Percentiles rank a stretch among this genome's conserved stretches.
phyloP scores from a whole-genome alignment of 2,888 invertebrate genomes.

The Lochmaea crataegi region DNA sequence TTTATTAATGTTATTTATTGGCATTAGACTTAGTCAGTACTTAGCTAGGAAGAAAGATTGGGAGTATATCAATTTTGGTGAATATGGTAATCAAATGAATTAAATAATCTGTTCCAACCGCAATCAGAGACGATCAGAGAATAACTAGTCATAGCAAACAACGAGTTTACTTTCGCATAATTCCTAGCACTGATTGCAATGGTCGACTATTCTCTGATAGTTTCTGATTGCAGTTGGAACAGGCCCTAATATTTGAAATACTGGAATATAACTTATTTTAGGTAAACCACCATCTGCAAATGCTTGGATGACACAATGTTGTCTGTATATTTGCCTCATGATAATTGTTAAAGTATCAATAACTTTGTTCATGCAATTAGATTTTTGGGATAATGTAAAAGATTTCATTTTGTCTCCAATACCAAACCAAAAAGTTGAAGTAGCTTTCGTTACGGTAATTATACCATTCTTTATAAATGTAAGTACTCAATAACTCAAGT shows the following conservation, averaged over 20 bases:
- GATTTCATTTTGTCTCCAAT: slow-evolving; percentile 79
- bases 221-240: too few relatives aligned
- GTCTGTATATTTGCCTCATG: slow-evolving; percentile 76
- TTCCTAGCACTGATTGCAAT: too few relatives aligned
- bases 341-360: slow-evolving; percentile 76
- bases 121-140: too few relatives aligned
- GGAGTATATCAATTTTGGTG: slow-evolving; percentile 82
- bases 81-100: slow-evolving; percentile 73
- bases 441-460: slow-evolving; percentile 83
- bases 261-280: slow-evolving; percentile 51
- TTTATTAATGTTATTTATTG: slow-evolving; percentile 80
- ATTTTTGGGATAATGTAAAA: slow-evolving; percentile 76
- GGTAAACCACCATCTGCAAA: slow-evolving; percentile 75
- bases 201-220: too few relatives aligned
- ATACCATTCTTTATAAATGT: slow-evolving; percentile 88
- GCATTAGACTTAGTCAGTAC: slow-evolving; percentile 78
- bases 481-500: slow-evolving; percentile 63
- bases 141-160: too few relatives aligned
- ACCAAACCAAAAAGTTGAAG: slow-evolving; percentile 76
- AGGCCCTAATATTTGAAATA: slow-evolving; percentile 13
- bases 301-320: slow-evolving; percentile 78
- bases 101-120: too few relatives aligned
- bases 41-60: slow-evolving; percentile 74
- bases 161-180: too few relatives aligned
- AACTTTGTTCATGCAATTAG: slow-evolving; percentile 74